phyloP scores from a whole-genome alignment of 2,888 invertebrate species.

The Didymodactylos carnosus region DNA sequence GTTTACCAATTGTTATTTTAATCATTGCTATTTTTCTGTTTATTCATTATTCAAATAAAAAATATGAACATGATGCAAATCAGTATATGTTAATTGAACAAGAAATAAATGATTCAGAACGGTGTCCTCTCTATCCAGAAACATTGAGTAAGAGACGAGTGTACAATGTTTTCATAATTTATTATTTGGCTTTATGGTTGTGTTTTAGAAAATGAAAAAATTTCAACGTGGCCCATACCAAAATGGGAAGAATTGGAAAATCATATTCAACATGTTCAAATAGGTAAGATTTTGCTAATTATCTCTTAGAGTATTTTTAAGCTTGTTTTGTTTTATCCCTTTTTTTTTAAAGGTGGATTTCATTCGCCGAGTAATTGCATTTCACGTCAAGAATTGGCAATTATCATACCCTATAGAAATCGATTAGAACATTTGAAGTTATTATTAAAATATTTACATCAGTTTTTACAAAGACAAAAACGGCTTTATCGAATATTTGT shows the following conservation, averaged over 20 bases:
- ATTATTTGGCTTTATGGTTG: too few relatives aligned
- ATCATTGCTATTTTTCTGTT: not conserved
- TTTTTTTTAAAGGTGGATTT: not conserved
- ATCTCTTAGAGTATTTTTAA: too few relatives aligned
- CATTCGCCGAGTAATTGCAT: conserved; percentile 1
- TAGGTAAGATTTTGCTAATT: not conserved
- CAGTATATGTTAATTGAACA: not conserved
- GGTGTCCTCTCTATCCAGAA: not conserved
- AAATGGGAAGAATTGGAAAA: too few relatives aligned
- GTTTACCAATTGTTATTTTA: not conserved
- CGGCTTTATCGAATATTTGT: conserved; percentile 38
- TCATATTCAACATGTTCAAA: not conserved
- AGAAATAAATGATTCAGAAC: not conserved
- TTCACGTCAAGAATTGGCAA: conserved; percentile 20
- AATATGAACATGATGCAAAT: not conserved
- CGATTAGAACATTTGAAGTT: conserved; percentile 35
- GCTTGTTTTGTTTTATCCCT: too few relatives aligned
- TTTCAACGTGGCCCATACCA: too few relatives aligned
- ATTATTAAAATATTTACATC: conserved; percentile 37
- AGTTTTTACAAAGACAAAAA: conserved; percentile 38
- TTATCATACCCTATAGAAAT: conserved; percentile 33
- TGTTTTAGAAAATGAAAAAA: too few relatives aligned
- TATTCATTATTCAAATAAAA: not conserved
- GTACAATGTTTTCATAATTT: too few relatives aligned
- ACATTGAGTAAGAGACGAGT: too few relatives aligned